A percentile compares a stretch with the other conserved stretches of the same genome.
These are phyloP conservation scores for Labeo catla DNA, from an alignment of 2,113 vertebrate genomes.

Conservation along the genomic window DNA sequence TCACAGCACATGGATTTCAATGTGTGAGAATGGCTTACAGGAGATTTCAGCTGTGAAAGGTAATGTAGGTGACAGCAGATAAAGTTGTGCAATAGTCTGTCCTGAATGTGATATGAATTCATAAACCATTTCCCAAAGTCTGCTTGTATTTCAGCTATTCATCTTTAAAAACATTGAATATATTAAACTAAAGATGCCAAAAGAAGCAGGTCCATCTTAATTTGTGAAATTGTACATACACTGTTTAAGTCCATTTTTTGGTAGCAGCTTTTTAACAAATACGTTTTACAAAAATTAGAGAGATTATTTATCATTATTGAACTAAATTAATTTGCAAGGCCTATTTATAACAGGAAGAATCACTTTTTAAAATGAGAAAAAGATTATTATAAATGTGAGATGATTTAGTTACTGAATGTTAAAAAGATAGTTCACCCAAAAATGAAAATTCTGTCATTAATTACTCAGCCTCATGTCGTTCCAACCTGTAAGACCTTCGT, in stretches of 20 bases:
- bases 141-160: not conserved
- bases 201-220: not conserved
- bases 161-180: not conserved
- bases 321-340: not conserved
- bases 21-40: not conserved
- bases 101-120: not conserved
- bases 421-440: too few relatives aligned
- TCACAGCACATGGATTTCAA: not conserved
- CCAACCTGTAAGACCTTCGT: too few relatives aligned
- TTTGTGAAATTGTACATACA: not conserved
- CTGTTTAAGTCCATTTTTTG: not conserved
- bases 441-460: too few relatives aligned
- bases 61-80: constrained; percentile 12
- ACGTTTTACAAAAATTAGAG: not conserved
- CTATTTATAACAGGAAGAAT: not conserved
- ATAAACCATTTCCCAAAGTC: constrained; percentile 6
- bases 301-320: not conserved
- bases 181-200: not conserved
- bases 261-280: not conserved
- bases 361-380: not conserved
- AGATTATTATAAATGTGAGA: not conserved
- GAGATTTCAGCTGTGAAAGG: constrained; percentile 20
- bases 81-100: not conserved
- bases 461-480: too few relatives aligned
- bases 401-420: not conserved